Conservation (phyloP, 1,140 invertebrate genomes). For the Sminthurinus signatus region DNA sequence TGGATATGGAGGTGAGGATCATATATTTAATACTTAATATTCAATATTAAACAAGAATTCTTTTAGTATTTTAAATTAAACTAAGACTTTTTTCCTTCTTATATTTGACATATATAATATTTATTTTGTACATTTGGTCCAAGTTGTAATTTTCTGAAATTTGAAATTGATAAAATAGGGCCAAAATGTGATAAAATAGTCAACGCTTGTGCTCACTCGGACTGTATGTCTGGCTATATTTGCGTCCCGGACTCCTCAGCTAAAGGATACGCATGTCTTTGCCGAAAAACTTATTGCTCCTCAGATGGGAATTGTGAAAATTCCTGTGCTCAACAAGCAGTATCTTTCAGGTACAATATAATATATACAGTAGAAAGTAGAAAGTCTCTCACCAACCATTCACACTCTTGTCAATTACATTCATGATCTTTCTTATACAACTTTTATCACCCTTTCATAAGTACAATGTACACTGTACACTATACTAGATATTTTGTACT, state of each 20-base stretch:
- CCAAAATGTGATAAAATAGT: constrained; percentile 53
- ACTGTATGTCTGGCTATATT: constrained; percentile 64
- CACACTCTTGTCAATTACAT: background rate
- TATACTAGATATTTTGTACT: too few relatives aligned
- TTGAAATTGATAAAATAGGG: too few relatives aligned
- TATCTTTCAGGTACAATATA: constrained; percentile 37
- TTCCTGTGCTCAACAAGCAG: constrained; percentile 38
- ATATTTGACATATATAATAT: too few relatives aligned
- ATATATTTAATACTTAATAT: too few relatives aligned
- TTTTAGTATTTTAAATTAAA: too few relatives aligned
- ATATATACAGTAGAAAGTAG: background rate
- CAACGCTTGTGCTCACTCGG: constrained; percentile 68
- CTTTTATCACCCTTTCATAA: too few relatives aligned
- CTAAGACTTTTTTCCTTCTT: constrained; percentile 1
- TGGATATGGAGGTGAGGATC: constrained; percentile 39
- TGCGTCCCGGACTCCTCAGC: constrained; percentile 66
- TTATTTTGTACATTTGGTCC: too few relatives aligned
- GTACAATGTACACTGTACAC: too few relatives aligned
- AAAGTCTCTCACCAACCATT: background rate
- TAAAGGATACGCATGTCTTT: constrained; percentile 67
- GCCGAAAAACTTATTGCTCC: constrained; percentile 68
- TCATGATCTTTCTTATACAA: too few relatives aligned
- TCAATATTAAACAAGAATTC: too few relatives aligned
- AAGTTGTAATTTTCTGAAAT: too few relatives aligned
- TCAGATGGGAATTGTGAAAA: constrained; percentile 57